Percentiles rank a stretch among this genome's conserved stretches.
These are phyloP conservation scores for Ceyx melanurus DNA, from an alignment of 2,113 vertebrate genomes.

Conservation along the genomic window DNA sequence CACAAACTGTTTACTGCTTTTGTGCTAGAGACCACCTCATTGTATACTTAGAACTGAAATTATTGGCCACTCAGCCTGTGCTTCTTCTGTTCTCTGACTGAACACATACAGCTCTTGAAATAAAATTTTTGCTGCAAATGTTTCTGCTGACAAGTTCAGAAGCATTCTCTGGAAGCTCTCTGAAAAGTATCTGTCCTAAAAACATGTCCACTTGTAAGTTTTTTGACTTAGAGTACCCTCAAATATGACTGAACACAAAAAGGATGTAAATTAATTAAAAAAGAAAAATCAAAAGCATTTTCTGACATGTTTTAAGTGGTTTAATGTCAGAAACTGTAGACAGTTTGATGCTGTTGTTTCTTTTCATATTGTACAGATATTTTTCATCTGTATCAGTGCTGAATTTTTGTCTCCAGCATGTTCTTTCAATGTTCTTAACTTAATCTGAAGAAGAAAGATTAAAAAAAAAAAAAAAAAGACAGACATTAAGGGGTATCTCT, in stretches of 20 bases:
- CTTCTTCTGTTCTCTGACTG: not conserved
- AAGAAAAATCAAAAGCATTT: not conserved
- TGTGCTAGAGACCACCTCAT: not conserved
- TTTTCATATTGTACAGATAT: not conserved
- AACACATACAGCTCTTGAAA: not conserved
- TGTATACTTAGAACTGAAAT: not conserved
- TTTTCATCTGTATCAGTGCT: not conserved
- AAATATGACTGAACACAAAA: not conserved
- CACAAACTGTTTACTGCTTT: not conserved
- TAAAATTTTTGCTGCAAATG: not conserved
- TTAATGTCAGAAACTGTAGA: not conserved
- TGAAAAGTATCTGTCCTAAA: not conserved
- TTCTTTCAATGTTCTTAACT: not conserved
- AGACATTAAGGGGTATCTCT: not conserved
- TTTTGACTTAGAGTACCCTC: not conserved
- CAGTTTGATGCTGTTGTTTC: not conserved
- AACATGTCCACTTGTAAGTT: not conserved
- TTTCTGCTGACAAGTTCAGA: conserved; percentile 14
- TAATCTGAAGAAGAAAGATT: too few species aligned
- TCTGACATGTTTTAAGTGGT: not conserved
- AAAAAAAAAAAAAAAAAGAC: not conserved
- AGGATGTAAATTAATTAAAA: not conserved
- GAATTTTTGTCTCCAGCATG: not conserved
- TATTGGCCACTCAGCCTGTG: not conserved
- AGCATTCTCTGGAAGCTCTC: not conserved